Conservation (phyloP, 2,113 vertebrate species). For the Carettochelys insculpta region DNA sequence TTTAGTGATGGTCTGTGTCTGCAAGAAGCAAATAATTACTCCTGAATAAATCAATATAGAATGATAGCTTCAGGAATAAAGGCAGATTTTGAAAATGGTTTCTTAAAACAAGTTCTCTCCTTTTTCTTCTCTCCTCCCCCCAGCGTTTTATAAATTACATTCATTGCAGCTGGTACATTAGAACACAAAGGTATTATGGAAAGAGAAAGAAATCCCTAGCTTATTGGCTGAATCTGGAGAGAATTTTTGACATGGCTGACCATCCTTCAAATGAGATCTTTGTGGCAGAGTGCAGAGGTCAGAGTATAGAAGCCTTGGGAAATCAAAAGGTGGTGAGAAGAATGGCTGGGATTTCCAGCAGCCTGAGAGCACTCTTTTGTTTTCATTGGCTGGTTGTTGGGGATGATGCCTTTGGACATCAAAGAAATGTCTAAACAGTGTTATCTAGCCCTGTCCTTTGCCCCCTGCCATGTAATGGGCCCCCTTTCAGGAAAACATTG, state of each 20-base stretch:
- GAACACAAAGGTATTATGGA: constrained; percentile 22
- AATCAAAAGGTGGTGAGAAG: constrained; percentile 75
- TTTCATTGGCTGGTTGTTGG: constrained; percentile 60
- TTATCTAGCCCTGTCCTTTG: constrained; percentile 82
- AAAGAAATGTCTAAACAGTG: constrained; percentile 85
- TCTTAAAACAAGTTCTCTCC: background rate
- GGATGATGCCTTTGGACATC: constrained; percentile 81
- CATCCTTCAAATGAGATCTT: constrained; percentile 70
- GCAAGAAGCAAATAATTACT: background rate
- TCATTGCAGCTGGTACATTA: background rate
- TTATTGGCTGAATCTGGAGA: constrained; percentile 56
- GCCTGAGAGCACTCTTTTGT: constrained; percentile 78
- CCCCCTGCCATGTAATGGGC: constrained; percentile 72
- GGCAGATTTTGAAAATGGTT: background rate
- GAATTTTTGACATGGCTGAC: constrained; percentile 64
- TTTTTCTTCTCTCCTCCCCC: background rate
- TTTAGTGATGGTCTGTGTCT: background rate
- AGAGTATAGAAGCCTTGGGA: constrained; percentile 55
- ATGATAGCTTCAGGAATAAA: background rate
- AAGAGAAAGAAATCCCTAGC: constrained; percentile 47
- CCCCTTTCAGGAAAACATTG: constrained; percentile 63
- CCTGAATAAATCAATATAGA: background rate
- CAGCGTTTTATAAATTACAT: background rate
- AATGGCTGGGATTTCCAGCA: constrained; percentile 64
- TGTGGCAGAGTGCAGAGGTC: constrained; percentile 77